phyloP scores from a whole-genome alignment of 1,140 invertebrate species.

The Pemphigus obesinymphae region DNA sequence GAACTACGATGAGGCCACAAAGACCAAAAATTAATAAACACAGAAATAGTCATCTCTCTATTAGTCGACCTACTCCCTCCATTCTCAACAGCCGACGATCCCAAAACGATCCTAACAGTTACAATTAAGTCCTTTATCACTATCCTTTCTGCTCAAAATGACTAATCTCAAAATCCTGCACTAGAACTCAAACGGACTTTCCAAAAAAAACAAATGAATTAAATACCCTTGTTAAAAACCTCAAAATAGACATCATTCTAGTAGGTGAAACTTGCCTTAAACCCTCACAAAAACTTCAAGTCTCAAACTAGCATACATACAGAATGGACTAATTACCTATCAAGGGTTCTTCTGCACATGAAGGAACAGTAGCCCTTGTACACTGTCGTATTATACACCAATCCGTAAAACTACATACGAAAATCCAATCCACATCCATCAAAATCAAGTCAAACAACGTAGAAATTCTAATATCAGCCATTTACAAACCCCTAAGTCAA shows the following conservation, averaged over 20 bases:
- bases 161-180: background rate
- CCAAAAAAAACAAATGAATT: background rate
- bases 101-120: background rate
- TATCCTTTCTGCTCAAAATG: background rate
- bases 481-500: background rate
- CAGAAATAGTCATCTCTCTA: background rate
- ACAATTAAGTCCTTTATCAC: background rate
- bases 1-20: no score
- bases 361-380: background rate
- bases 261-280: background rate
- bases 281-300: background rate
- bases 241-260: background rate
- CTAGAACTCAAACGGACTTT: background rate
- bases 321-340: background rate
- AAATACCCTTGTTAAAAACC: background rate
- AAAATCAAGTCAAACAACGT: background rate
- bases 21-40: background rate
- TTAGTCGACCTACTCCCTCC: background rate
- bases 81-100: background rate
- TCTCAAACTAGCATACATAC: background rate
- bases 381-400: background rate
- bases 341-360: background rate
- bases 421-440: background rate
- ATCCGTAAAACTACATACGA: background rate
- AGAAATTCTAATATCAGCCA: background rate